Percentiles rank a stretch among this genome's conserved stretches.
phyloP scores from a whole-genome alignment of 2,797 vertebrate species.

The Liasis olivaceus region DNA sequence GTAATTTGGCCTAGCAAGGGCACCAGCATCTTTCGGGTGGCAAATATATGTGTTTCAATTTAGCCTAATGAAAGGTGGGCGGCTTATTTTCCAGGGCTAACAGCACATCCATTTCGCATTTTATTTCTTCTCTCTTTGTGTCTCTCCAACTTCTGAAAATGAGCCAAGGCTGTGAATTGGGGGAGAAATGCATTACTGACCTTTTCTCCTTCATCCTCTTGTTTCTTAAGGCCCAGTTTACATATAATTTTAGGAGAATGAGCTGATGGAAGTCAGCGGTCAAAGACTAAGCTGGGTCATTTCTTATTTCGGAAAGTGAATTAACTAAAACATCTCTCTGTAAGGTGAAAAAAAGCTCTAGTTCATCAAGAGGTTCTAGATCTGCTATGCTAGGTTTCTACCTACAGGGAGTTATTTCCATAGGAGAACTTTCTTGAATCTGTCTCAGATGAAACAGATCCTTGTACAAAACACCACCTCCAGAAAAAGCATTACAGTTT shows the following conservation, averaged over 20 bases:
- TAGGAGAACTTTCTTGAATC: too few species aligned
- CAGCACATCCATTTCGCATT: background rate
- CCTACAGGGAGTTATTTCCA: background rate
- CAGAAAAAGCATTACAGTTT: too few species aligned
- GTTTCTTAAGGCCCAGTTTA: background rate
- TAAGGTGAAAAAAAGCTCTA: background rate
- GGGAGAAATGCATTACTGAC: background rate
- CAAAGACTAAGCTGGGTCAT: background rate
- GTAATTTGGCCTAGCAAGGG: background rate
- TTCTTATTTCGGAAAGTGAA: background rate
- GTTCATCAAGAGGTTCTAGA: background rate
- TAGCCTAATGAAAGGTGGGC: background rate
- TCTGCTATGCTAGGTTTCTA: background rate
- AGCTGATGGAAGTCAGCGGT: background rate
- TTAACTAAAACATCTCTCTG: background rate
- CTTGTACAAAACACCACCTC: too few species aligned
- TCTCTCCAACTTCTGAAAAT: background rate
- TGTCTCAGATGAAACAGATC: background rate
- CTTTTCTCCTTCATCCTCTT: background rate
- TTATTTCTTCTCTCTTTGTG: conserved; percentile 11
- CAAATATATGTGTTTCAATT: background rate
- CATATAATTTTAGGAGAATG: background rate
- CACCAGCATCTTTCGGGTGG: background rate
- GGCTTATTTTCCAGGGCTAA: conserved; percentile 32
- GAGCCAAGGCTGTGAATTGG: background rate